Base-by-base conservation (phyloP, 2,888 invertebrate genomes). In the Megaustenia siamemsis region DNA sequence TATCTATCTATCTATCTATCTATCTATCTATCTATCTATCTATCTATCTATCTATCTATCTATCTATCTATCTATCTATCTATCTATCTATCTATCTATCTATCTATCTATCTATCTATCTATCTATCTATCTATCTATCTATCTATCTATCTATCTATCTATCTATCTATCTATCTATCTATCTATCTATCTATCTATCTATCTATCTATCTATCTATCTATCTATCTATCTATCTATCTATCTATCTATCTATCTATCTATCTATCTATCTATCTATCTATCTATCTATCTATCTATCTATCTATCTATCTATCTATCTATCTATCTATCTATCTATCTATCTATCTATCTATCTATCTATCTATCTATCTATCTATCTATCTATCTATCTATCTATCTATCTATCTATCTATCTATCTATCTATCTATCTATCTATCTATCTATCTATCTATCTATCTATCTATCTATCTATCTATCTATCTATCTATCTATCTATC, bases 191-290 rank as follows among this genome's bases (percentile, higher is more conserved):
- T 15, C 56, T 15, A 18, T 15, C 56, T 15, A 18, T 15, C 56
- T 56, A 18, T 56, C 56, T 56, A 18, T 56, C 56, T 56, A 18
- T 56, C 56, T 56, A 18, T 56, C 56, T 56, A 18, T 56, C 56
- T 56, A 18, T 56, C 6, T 56, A 18, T 56, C 56, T 56, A 18
- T 56, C 56, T 56, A n/a, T 56, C 56, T 56, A n/a, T 56, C 56
- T 56, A n/a, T 56, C 56, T 56, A n/a, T 56, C 56, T 56, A n/a
- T 56, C 56, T 56, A n/a, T 56, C 56, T 56, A n/a, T 56, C 56
- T 56, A 15, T 56, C 56, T 56, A 15, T 56, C 56, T 56, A 15
- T 56, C 56, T 10, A 18, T 49, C 56, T 56, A 15, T 56, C 56
- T 56, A n/a, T 56, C 8, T 56, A n/a, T n/a, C n/a, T n/a, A n/a